Conservation (phyloP, 2,888 invertebrate species). For the Meganola albula region DNA sequence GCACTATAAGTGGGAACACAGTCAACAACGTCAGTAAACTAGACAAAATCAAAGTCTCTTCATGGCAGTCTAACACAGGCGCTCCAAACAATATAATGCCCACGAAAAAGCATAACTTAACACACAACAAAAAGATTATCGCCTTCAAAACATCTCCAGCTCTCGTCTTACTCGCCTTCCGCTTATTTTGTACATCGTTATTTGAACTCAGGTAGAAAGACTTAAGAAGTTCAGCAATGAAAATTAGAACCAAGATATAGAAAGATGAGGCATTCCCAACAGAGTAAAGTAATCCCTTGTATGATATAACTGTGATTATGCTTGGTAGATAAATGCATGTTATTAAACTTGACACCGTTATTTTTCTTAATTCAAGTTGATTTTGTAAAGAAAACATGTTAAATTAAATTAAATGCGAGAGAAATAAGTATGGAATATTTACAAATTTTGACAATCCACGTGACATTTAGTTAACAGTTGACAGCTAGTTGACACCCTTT, state of each 20-base stretch:
- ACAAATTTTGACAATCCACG: too few species aligned
- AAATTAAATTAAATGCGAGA: too few species aligned
- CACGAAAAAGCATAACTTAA: slow-evolving; percentile 74
- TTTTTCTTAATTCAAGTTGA: slow-evolving; percentile 58
- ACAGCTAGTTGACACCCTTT: too few species aligned
- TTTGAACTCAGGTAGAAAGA: slow-evolving; percentile 55
- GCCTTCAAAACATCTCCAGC: slow-evolving; percentile 73
- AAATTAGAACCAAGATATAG: slow-evolving; percentile 59
- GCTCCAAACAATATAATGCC: slow-evolving; percentile 83
- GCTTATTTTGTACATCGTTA: slow-evolving; percentile 55
- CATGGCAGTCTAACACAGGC: slow-evolving; percentile 78
- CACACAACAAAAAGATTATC: slow-evolving; percentile 56
- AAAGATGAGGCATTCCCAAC: slow-evolving; percentile 77
- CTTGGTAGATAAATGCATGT: slow-evolving; percentile 80
- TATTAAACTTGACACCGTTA: slow-evolving; percentile 72
- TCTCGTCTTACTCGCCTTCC: slow-evolving; percentile 56
- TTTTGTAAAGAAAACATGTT: slow-evolving; percentile 59
- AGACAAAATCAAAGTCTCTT: slow-evolving; percentile 83
- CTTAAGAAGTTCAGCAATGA: slow-evolving; percentile 77
- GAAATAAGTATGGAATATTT: too few species aligned
- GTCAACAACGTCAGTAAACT: slow-evolving; percentile 79
- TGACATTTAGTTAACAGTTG: too few species aligned
- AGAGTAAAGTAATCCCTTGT: slow-evolving; percentile 77
- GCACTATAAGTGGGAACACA: slow-evolving; percentile 79
- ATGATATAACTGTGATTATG: slow-evolving; percentile 75